phyloP scores from a whole-genome alignment of 37 sponge, comb jelly and placozoan species.

The Sycon ciliatum region DNA sequence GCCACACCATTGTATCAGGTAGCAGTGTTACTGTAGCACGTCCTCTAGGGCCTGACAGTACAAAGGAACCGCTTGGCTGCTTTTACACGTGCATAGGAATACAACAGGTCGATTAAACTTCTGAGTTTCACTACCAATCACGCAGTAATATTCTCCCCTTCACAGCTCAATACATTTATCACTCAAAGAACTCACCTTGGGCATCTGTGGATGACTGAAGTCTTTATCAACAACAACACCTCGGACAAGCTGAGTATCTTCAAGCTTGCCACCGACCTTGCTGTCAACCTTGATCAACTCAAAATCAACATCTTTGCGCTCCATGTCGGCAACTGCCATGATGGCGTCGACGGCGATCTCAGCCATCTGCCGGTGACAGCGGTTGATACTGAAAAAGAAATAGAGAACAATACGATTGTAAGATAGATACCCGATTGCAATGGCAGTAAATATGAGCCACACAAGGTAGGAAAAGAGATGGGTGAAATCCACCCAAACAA shows the following conservation, averaged over 20 bases:
- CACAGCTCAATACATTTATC: too few species aligned
- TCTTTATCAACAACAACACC: constrained; percentile 96
- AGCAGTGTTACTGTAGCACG: too few species aligned
- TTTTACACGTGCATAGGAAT: too few species aligned
- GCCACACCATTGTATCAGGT: not conserved
- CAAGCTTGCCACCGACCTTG: constrained; percentile 89
- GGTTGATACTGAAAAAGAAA: constrained; percentile 59
- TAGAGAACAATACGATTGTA: not conserved
- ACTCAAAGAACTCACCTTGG: constrained; percentile 56
- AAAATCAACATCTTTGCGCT: constrained; percentile 87
- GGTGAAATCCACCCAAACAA: too few species aligned
- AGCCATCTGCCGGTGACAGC: constrained; percentile 87
- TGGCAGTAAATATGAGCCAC: too few species aligned
- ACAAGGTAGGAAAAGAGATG: too few species aligned
- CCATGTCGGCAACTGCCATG: constrained; percentile 85
- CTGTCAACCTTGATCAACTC: constrained; percentile 94
- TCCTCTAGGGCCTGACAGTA: too few species aligned
- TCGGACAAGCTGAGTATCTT: constrained; percentile 77
- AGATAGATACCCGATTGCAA: too few species aligned
- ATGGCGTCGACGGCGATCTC: constrained; percentile 96
- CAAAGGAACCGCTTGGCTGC: too few species aligned
- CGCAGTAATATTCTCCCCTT: too few species aligned
- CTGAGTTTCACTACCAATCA: too few species aligned
- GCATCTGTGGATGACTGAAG: constrained; percentile 96
- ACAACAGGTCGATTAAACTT: too few species aligned